Evolutionary conservation across 2,888 invertebrate genomes (phyloP).

Genomic region (Melinaea menophilus): DNA sequence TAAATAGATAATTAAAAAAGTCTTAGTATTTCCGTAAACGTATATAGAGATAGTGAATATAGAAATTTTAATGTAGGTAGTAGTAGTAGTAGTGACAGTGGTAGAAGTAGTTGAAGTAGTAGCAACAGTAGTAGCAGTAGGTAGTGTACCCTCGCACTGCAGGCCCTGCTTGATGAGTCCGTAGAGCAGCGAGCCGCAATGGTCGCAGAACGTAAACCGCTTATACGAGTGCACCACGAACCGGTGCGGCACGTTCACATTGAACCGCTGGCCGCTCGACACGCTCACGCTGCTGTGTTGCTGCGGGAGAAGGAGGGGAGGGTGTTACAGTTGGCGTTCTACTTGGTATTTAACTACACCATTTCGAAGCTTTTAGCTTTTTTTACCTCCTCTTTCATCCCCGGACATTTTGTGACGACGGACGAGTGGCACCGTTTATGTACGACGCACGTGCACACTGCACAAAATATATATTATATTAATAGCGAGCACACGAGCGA

Average conservation of each 20-base stretch:
- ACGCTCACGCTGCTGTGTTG: slow-evolving; percentile 74
- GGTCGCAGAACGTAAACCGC: slow-evolving; percentile 99
- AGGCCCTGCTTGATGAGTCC: slow-evolving; percentile 97
- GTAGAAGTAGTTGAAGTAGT: no score
- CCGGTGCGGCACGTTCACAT: slow-evolving; percentile 98
- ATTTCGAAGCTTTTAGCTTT: slow-evolving; percentile 33
- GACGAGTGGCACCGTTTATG: slow-evolving; percentile 99
- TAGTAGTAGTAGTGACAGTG: no score
- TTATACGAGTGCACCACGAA: slow-evolving; percentile 98
- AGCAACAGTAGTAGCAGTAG: no score
- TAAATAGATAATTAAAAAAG: no score
- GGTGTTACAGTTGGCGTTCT: not conserved
- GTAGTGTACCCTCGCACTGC: slow-evolving; percentile 89
- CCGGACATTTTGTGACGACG: slow-evolving; percentile 99
- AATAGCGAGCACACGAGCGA: slow-evolving; percentile 16
- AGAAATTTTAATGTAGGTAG: no score
- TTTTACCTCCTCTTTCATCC: slow-evolving; percentile 95
- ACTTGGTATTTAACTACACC: not conserved
- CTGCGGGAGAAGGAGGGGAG: slow-evolving; percentile 32
- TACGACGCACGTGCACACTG: slow-evolving; percentile 99
- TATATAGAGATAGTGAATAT: no score
- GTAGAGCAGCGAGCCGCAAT: slow-evolving; percentile 98
- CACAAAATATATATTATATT: slow-evolving; percentile 41
- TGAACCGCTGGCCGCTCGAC: slow-evolving; percentile 88
- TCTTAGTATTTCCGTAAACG: no score